Conservation (phyloP, 2,888 invertebrate genomes). For the Rhimphoctona megacephalus region DNA sequence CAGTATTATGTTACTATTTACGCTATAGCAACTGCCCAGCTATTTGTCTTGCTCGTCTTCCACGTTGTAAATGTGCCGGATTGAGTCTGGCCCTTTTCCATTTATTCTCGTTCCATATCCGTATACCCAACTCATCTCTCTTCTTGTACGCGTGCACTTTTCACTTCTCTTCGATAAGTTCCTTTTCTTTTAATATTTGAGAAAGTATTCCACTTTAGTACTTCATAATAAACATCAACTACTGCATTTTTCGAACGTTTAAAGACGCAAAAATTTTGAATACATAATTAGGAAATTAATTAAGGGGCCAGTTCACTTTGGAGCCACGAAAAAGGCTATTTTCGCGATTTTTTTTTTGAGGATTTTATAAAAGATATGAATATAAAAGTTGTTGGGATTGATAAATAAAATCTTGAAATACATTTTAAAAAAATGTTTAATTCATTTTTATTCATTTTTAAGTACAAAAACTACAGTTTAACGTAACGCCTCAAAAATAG, state of each 20-base stretch:
- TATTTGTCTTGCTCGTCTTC: constrained; percentile 81
- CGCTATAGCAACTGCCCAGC: constrained; percentile 80
- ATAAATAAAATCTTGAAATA: no score
- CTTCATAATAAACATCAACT: no score
- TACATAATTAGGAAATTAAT: neutral
- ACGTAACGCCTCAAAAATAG: no score
- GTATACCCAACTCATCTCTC: constrained; percentile 23
- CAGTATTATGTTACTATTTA: constrained; percentile 84
- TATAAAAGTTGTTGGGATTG: no score
- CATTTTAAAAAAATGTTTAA: no score
- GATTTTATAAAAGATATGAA: no score
- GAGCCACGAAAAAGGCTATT: no score
- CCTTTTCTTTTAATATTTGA: neutral
- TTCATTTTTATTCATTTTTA: no score
- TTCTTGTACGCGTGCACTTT: constrained; percentile 2
- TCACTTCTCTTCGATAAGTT: neutral
- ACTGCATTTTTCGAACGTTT: neutral
- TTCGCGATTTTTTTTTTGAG: no score
- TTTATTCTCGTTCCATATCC: constrained; percentile 35
- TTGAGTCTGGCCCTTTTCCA: constrained; percentile 51
- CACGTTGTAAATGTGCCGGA: constrained; percentile 63
- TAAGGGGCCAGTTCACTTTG: no score
- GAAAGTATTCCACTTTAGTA: neutral
- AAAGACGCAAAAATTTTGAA: neutral
- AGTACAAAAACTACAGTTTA: no score